Percentiles rank a stretch among this genome's conserved stretches.
Conservation (phyloP, 2,113 vertebrate genomes). For the pig (Sus scrofa) region T2T-Sscrofa CM000812.6:256014001-256014500, state of each 20-base stretch:
- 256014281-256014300: background rate
- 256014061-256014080: background rate
- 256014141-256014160: background rate
- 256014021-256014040: background rate
- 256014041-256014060: background rate
- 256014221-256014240: background rate
- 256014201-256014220: background rate
- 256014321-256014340: background rate
- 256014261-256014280: background rate
- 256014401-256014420: constrained; percentile 39
- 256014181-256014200: constrained; percentile 35
- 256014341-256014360: background rate
- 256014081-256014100: background rate
- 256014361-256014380: background rate
- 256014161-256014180: background rate
- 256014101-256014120: background rate
- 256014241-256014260: background rate
- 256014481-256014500: constrained; percentile 72
- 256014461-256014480: constrained; percentile 29
- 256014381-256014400: constrained; percentile 52
- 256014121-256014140: background rate
- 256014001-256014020: background rate
- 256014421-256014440: background rate
- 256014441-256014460: background rate
- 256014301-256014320: background rate